Base-by-base conservation (phyloP, 2,113 vertebrate species). In the Erythrolamprus reginae region DNA sequence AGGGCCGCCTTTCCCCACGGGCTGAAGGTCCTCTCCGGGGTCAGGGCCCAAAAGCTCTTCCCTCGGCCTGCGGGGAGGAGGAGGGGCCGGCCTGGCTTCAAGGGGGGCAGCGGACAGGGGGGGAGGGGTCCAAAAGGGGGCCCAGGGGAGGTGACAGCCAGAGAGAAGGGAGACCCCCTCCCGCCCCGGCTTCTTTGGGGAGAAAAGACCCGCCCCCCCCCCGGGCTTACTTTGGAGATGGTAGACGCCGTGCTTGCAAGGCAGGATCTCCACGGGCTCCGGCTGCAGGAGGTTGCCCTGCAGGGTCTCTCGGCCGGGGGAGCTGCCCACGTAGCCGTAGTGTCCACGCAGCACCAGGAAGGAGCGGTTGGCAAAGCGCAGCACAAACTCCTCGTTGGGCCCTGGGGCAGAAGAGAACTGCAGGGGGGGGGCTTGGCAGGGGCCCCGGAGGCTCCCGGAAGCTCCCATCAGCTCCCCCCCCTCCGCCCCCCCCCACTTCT, bases 31-130 rank as follows among this genome's bases (percentile, higher is more conserved):
- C 95, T 94, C 2, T 95, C 95, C 17, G 94, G 82, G 7, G 94
- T 95, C 86, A 96, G 94, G n/a, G 94, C 94, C 96, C 96, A 97
- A 82, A 96, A 97, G 85, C 94, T 93, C 85, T 95, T 95, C 28
- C 93, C 92, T 45, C 92, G 94, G 90, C 94, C 96, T 97, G 93
- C 45, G 55, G 86, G 84, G 38, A 6, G 84, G 38, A 33, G 24
- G 0, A 5, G 7, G 19, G 15, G n/a, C n/a, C n/a, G n/a, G n/a
- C 28, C 26, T 10, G 84, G 50, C 47, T 21, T 38, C 17, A 38
- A 42, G 33, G n/a, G 8, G 17, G 0, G 33, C n/a, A n/a, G n/a
- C n/a, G n/a, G n/a, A n/a, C n/a, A n/a, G 33, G n/a, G 61, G n/a
- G n/a, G n/a, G n/a, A 9, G 8, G 15, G 33, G 17, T 38, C 17